Evolutionary conservation across 92 coral and sea anemone genomes (phyloP), one percentile per base, ranked within the genome.

Genomic region (Epizoanthus stellaris): DNA sequence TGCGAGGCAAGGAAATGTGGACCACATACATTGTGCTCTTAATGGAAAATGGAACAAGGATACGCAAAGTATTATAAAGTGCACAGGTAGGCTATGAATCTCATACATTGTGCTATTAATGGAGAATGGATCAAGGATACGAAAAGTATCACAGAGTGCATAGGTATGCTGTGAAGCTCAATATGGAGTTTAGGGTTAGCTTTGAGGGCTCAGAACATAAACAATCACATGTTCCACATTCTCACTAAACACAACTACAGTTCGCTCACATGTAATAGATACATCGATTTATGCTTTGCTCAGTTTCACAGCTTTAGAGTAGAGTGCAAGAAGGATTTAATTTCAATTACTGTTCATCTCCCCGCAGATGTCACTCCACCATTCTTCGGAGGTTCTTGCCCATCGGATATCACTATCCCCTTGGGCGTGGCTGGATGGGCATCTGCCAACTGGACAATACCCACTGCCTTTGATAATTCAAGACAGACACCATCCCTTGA

Each of bases 331-430:
- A 7, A 3, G 5, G 67, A n/a, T 19, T 6, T 21, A 19, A 25
- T 74, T 52, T 45, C 60, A 75, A 75, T 42, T 67, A 52, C 14
- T 23, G 23, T 20, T 12, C 53, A 0, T n/a, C n/a, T 42, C 53
- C 13, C 69, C 20, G 54, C 34, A 91, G 94, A 91, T 57, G 70
- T 91, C 7, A 89, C 86, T 57, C 70, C 71, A 16, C 94, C 94
- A 9, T 85, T 71, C 19, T 91, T 91, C 65, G 85, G 87, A 20
- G 23, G 52, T 15, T 77, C 88, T 2, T 91, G 94, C 40, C 94
- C 94, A 17, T 53, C 75, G 77, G 83, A 86, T 49, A 88, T 88
- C 52, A 74, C 62, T 3, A n/a, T 11, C 8, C 45, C 53, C 17
- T 25, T 25, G 42, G 6, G 16, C 0, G n/a, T 3, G 43, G 8